A percentile compares a stretch with the other conserved stretches of the same genome.
Evolutionary conservation across 2,888 invertebrate species (phyloP).

Genomic region (Leucoptera coffeella): DNA sequence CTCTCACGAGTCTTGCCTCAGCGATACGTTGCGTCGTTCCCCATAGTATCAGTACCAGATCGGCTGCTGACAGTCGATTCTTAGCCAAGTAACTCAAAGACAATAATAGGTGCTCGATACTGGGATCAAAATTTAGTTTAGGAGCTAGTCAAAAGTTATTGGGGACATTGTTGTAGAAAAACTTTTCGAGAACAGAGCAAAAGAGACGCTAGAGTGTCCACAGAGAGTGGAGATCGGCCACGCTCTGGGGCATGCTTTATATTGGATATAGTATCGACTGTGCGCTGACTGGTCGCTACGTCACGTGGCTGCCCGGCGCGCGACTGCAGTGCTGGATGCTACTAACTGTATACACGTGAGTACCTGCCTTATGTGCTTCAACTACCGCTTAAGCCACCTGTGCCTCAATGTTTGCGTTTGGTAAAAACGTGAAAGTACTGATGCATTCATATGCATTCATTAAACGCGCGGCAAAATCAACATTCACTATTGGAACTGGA

Average conservation of each 20-base stretch:
- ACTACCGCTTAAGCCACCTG: no score
- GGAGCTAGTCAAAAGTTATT: no score
- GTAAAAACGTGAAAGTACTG: no score
- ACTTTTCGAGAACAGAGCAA: no score
- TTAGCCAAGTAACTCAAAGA: constrained; percentile 39
- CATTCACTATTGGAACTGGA: no score
- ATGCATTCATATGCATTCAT: no score
- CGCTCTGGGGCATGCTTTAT: constrained; percentile 50
- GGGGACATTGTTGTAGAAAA: no score
- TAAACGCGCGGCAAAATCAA: no score
- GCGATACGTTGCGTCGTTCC: constrained; percentile 18
- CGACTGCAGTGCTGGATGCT: constrained; percentile 60
- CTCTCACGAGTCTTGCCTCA: constrained; percentile 34
- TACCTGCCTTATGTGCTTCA: no score
- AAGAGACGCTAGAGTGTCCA: no score
- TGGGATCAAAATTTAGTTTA: not conserved
- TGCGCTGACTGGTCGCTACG: constrained; percentile 56
- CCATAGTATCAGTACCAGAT: constrained; percentile 27
- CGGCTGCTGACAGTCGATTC: constrained; percentile 47
- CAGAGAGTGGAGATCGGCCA: constrained; percentile 24
- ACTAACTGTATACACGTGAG: constrained; percentile 66
- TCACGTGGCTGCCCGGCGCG: constrained; percentile 56
- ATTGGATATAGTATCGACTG: constrained; percentile 51
- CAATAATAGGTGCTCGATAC: constrained; percentile 6
- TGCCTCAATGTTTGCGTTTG: no score